These are phyloP conservation scores for Oscheius sp. DNA, from an alignment of 2,888 invertebrate species.

Conservation along the genomic window DNA sequence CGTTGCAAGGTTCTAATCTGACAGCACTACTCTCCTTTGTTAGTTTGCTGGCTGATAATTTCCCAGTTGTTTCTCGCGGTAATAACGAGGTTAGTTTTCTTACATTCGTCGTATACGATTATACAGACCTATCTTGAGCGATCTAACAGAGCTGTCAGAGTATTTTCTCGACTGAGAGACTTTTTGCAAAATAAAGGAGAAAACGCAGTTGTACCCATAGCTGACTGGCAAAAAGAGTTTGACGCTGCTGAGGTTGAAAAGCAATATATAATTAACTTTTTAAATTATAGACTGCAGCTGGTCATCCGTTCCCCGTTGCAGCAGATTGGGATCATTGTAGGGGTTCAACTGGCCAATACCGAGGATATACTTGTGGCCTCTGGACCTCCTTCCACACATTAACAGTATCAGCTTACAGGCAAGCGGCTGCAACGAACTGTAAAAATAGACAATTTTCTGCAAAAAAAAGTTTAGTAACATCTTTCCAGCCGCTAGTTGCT, in stretches of 20 bases:
- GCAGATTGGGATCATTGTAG: constrained; percentile 68
- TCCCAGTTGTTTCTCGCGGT: constrained; percentile 47
- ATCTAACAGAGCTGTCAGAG: constrained; percentile 51
- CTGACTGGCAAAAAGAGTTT: constrained; percentile 66
- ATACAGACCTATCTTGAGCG: constrained; percentile 51
- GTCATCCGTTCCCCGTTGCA: constrained; percentile 63
- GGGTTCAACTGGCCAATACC: constrained; percentile 47
- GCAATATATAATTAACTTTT: background rate
- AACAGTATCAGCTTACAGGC: constrained; percentile 79
- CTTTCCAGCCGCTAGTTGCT: constrained; percentile 76
- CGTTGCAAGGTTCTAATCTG: constrained; percentile 61
- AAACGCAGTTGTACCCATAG: constrained; percentile 47
- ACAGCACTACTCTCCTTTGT: constrained; percentile 65
- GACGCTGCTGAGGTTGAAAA: constrained; percentile 56
- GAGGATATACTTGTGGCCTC: constrained; percentile 89
- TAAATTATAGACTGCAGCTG: constrained; percentile 51
- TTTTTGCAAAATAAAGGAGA: constrained; percentile 58
- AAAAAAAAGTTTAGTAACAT: constrained; percentile 39
- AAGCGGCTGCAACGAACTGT: constrained; percentile 37
- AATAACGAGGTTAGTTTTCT: constrained; percentile 18
- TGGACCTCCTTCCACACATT: constrained; percentile 94
- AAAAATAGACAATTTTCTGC: too few relatives aligned
- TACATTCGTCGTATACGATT: background rate
- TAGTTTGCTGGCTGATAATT: constrained; percentile 58
- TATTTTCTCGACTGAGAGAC: constrained; percentile 56